A percentile compares a stretch with the other conserved stretches of the same genome.
phyloP scores from a whole-genome alignment of 2,888 invertebrate species.

The Epirrita christyi region DNA sequence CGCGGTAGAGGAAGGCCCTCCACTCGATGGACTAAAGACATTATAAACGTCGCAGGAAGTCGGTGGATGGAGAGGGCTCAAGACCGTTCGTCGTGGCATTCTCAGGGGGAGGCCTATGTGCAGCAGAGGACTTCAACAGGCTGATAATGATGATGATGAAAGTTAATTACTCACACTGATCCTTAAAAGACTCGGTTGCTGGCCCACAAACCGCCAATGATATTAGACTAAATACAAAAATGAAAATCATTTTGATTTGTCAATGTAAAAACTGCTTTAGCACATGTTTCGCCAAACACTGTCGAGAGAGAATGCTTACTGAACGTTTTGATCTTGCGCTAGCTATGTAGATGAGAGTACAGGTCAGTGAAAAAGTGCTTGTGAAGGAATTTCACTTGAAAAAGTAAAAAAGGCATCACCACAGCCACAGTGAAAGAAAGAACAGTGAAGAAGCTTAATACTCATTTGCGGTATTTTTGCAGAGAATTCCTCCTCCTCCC shows the following conservation, averaged over 20 bases:
- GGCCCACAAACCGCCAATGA: conserved; percentile 19
- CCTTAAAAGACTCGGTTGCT: conserved; percentile 45
- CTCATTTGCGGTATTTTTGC: too few relatives aligned
- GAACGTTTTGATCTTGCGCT: conserved; percentile 2
- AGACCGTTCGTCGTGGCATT: too few relatives aligned
- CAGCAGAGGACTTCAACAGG: too few relatives aligned
- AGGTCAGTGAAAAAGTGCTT: conserved; percentile 13
- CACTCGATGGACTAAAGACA: too few relatives aligned
- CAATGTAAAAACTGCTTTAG: not conserved
- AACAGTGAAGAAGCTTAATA: too few relatives aligned
- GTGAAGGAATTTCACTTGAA: not conserved
- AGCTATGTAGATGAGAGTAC: conserved; percentile 21
- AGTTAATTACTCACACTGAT: conserved; percentile 55
- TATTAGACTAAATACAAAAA: conserved; percentile 16
- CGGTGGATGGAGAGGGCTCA: too few relatives aligned
- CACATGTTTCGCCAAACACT: conserved; percentile 20
- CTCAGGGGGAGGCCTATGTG: too few relatives aligned
- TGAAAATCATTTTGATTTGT: conserved; percentile 7
- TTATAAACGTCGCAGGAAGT: too few relatives aligned
- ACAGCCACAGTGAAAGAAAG: too few relatives aligned
- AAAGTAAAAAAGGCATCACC: not conserved
- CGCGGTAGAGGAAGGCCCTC: too few relatives aligned
- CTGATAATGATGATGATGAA: too few relatives aligned
- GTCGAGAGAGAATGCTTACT: conserved; percentile 8
- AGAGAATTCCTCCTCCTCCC: too few relatives aligned